phyloP scores from a whole-genome alignment of 2,113 vertebrate genomes.

The Apteryx owenii region DNA sequence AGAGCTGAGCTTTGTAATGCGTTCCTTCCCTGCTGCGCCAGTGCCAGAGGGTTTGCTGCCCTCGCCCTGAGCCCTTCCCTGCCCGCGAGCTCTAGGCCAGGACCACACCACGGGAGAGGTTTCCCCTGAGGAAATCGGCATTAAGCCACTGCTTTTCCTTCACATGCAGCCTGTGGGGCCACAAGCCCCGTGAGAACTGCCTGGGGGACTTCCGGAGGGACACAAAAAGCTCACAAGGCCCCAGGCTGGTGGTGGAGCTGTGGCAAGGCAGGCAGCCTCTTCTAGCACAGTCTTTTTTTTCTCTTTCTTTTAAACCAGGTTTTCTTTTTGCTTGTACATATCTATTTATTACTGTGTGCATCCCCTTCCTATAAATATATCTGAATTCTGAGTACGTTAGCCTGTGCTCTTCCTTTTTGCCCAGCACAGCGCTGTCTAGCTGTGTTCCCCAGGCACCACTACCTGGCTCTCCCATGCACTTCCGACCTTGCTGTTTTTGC shows the following conservation, averaged over 20 bases:
- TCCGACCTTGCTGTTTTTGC: not conserved
- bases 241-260: not conserved
- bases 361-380: constrained; percentile 68
- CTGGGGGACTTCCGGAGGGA: too few relatives aligned
- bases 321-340: constrained; percentile 66
- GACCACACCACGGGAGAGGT: too few relatives aligned
- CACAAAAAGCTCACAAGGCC: too few relatives aligned
- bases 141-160: not conserved
- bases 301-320: constrained; percentile 64
- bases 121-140: not conserved
- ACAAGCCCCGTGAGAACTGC: not conserved
- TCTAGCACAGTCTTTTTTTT: not conserved
- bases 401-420: not conserved
- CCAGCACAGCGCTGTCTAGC: not conserved
- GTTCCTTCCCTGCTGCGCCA: not conserved
- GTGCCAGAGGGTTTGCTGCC: not conserved
- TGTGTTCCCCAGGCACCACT: not conserved
- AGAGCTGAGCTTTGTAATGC: not conserved
- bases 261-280: not conserved
- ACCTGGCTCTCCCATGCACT: too few relatives aligned
- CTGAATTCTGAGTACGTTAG: not conserved
- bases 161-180: not conserved
- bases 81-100: too few relatives aligned
- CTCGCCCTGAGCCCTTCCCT: not conserved
- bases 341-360: constrained; percentile 53